phyloP scores from a whole-genome alignment of 2,113 vertebrate species.

The Loxodonta africana region DNA sequence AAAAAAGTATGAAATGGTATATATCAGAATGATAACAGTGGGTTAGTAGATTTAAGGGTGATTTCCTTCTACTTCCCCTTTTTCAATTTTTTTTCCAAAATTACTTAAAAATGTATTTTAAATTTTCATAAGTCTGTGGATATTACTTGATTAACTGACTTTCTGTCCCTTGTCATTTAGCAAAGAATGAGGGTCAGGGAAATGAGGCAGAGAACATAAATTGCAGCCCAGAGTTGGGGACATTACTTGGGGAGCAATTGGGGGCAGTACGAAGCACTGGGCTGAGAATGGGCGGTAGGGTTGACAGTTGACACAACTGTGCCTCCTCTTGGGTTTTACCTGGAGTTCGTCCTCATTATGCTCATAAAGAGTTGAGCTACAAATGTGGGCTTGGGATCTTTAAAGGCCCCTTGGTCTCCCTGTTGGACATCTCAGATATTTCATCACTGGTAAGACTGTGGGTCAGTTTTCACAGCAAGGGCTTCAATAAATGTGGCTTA shows the following conservation, averaged over 20 bases:
- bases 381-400: not conserved
- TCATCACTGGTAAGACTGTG: not conserved
- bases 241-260: not conserved
- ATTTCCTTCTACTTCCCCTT: not conserved
- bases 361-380: not conserved
- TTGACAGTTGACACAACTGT: rapidly evolving
- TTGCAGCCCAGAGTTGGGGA: not conserved
- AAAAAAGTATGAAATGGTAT: conserved; percentile 14
- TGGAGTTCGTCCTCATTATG: not conserved
- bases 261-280: not conserved
- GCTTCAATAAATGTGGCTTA: not conserved
- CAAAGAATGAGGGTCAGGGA: not conserved
- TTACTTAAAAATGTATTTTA: not conserved
- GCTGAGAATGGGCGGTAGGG: not conserved
- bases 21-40: not conserved
- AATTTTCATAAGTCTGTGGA: not conserved
- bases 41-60: not conserved
- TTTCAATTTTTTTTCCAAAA: not conserved
- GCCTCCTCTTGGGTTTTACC: not conserved
- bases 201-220: not conserved
- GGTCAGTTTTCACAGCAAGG: not conserved
- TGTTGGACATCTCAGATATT: not conserved
- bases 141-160: not conserved
- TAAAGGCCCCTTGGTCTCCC: not conserved
- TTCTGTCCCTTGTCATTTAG: not conserved